Base-by-base conservation (phyloP, 2,797 vertebrate genomes). In the Austrolebias charrua region DNA sequence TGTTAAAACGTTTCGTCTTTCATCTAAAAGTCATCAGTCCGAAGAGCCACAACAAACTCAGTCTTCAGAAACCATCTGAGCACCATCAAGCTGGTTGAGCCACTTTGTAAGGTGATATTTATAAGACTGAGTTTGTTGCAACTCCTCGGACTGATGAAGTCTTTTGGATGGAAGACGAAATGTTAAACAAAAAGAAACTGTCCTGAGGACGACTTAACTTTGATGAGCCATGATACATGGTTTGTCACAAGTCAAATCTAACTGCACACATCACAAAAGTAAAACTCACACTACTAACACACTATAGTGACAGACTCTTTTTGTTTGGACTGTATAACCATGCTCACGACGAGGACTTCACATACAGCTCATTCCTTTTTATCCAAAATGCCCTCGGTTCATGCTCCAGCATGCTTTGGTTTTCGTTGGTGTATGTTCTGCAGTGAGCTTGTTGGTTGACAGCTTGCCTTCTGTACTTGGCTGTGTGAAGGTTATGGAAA, bases 191-290 rank as follows among this genome's bases (percentile, higher is more conserved):
- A 24, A 24, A 24, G 24, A 24, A 24, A 24, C 24, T 24, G 2
- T 24, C 24, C 24, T 24, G 24, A 24, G 24, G 24, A 24, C 24
- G 24, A 24, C 24, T 24, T 24, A 24, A 24, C 24, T 24, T 24
- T 24, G 24, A 2, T 24, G 24, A 24, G 24, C 73, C 45, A 79
- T 85, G 83, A 89, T 86, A 83, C 84, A 78, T 69, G 77, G 74
- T 71, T 84, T 59, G 63, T 69, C 71, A 57, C 62, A 75, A 79
- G 86, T 87, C 86, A 90, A 90, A 88, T 72, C 88, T 78, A 83
- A 76, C 84, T 86, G 74, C 85, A 86, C 86, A 87, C 86, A 79
- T 83, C 80, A 78, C 75, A 81, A 78, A 82, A 80, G 83, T 78
- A 63, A 78, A 80, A 86, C 72, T 79, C 81, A 84, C 88, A 85